Percentiles rank a stretch among this genome's conserved stretches.
These are phyloP conservation scores for Prionace glauca DNA, from an alignment of 2,797 vertebrate genomes.

Conservation along the genomic window DNA sequence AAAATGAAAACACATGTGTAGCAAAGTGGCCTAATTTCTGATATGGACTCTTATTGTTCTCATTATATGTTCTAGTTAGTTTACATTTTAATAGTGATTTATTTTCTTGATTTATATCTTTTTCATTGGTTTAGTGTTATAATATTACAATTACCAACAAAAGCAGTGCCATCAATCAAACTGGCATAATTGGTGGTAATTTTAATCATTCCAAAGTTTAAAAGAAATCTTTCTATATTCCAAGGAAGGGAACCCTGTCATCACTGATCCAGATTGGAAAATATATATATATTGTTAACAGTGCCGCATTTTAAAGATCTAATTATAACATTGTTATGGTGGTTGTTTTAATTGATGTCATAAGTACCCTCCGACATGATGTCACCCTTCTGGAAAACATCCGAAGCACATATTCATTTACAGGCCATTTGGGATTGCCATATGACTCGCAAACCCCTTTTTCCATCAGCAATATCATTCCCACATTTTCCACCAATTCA, in stretches of 20 bases:
- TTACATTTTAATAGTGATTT: constrained; percentile 28
- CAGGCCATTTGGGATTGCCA: not conserved
- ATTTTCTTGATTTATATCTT: constrained; percentile 33
- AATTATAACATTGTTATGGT: constrained; percentile 20
- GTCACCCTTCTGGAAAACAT: constrained; percentile 35
- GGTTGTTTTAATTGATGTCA: constrained; percentile 31
- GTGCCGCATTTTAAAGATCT: constrained; percentile 8
- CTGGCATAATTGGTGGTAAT: constrained; percentile 32
- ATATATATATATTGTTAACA: not conserved
- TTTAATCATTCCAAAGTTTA: constrained; percentile 19
- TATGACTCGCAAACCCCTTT: constrained; percentile 28
- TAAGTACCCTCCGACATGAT: constrained; percentile 28
- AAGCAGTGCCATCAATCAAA: constrained; percentile 21
- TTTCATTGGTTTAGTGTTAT: constrained; percentile 29
- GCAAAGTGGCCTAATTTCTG: not conserved
- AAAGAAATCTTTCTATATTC: constrained; percentile 23
- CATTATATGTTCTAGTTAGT: not conserved
- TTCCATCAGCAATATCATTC: constrained; percentile 26
- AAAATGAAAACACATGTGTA: constrained; percentile 30
- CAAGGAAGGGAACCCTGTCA: not conserved
- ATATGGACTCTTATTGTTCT: constrained; percentile 14
- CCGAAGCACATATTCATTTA: constrained; percentile 33
- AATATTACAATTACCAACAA: not conserved
- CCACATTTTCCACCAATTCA: constrained; percentile 35
- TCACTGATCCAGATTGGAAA: constrained; percentile 5